Base-by-base conservation (phyloP, 2,888 invertebrate genomes). In the Choristoneura rosaceana region DNA sequence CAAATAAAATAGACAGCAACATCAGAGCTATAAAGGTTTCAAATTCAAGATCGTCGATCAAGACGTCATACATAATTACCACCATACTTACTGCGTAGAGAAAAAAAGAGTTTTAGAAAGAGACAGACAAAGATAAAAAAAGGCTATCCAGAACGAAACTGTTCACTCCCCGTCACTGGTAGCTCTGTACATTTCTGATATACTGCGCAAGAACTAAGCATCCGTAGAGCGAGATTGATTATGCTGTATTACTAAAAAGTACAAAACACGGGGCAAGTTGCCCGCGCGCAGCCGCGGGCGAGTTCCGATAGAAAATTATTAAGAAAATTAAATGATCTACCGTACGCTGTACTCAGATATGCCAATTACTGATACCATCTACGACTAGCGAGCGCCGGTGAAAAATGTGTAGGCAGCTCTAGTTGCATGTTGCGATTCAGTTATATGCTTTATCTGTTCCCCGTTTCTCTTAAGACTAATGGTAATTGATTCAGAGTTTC, bases 241-340 rank as follows among this genome's bases (percentile, higher is more conserved):
- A 90, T 87, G 89, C 86, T 83, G 83, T 85, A 84, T 82, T 81
- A 87, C 85, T 85, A 91, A 91, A 92, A 90, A 89, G 89, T 87
- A 90, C 82, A 89, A 90, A 89, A 90, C 88, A 80, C 87, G 84
- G 83, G 81, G 83, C 82, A 77, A 77, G 77, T 86, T 84, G 84
- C 87, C 87, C 87, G 83, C 82, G 79, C 76, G 79, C 77, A 76
- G 92, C 93, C 90, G 76, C 76, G 69, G 89, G 93, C 89, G 73
- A 78, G 80, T 83, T 84, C 79, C 90, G 92, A 92, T 93, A 93
- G 93, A 92, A 93, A 92, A 92, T 93, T 93, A 94, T 93, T 91
- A 91, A 92, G 93, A 93, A 93, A 93, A 93, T 93, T 92, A 93
- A 94, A 93, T 93, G 92, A 93, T 93, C 91, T 91, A 91, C 91